A percentile compares a stretch with the other conserved stretches of the same genome.
Evolutionary conservation across 2,797 vertebrate genomes (phyloP).

Genomic region (Anas capensis): DNA sequence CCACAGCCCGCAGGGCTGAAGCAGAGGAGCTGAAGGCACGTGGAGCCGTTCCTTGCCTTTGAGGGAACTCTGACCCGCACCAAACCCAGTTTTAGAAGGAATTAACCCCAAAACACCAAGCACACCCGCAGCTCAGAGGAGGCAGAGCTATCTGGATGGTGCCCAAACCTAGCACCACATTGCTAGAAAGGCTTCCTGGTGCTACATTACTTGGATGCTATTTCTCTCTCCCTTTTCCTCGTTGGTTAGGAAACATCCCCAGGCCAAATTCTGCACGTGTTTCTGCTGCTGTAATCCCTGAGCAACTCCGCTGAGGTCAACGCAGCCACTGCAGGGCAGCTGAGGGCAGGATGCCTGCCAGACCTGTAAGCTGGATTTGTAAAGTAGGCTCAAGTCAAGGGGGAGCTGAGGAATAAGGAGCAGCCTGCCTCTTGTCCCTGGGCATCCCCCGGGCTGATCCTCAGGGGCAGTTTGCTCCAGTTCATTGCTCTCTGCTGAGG

Average conservation of each 20-base stretch:
- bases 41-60: not conserved
- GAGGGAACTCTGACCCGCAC: not conserved
- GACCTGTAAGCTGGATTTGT: not conserved
- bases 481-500: not conserved
- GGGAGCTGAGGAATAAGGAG: not conserved
- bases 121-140: rapidly evolving
- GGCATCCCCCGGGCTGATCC: not conserved
- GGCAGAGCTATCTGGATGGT: not conserved
- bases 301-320: not conserved
- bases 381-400: not conserved
- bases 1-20: not conserved
- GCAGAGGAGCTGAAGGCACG: not conserved
- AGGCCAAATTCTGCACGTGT: not conserved
- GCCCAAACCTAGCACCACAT: not conserved
- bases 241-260: not conserved
- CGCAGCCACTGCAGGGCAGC: not conserved
- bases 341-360: not conserved
- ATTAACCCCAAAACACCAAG: not conserved
- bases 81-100: not conserved
- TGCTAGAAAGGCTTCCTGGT: not conserved
- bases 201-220: not conserved
- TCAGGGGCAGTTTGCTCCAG: not conserved
- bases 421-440: not conserved
- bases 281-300: not conserved
- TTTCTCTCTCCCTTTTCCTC: not conserved